Evolutionary conservation across 1,140 invertebrate genomes (phyloP).

Genomic region (Pogonognathellus flavescens): DNA sequence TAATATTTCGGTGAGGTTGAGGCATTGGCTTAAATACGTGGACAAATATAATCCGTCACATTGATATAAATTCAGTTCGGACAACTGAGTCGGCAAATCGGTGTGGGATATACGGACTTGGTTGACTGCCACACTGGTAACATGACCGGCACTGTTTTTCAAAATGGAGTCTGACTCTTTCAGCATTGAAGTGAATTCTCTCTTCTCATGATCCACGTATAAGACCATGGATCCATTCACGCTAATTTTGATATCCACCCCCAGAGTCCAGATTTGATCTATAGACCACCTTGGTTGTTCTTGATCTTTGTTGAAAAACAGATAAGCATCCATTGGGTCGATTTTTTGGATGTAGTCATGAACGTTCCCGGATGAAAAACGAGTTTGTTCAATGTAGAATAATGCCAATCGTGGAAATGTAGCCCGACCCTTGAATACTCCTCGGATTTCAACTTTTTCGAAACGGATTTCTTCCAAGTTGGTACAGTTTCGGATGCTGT

Average conservation of each 20-base stretch:
- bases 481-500: background rate
- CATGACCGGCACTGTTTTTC: slow-evolving; percentile 8
- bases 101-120: slow-evolving; percentile 6
- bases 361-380: background rate
- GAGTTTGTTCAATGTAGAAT: slow-evolving; percentile 46
- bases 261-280: slow-evolving; percentile 29
- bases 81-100: background rate
- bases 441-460: slow-evolving; percentile 6
- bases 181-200: slow-evolving; percentile 45
- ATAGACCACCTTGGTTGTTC: slow-evolving; percentile 1
- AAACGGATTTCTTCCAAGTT: slow-evolving; percentile 37
- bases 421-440: background rate
- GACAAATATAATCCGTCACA: slow-evolving; percentile 37
- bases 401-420: slow-evolving; percentile 1
- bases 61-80: slow-evolving; percentile 35
- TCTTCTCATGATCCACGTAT: slow-evolving; percentile 22
- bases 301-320: slow-evolving; percentile 38
- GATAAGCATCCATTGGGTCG: background rate
- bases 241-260: background rate
- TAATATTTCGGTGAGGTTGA: slow-evolving; percentile 6
- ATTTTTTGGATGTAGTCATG: slow-evolving; percentile 14
- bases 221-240: slow-evolving; percentile 21
- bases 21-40: background rate
- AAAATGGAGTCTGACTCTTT: slow-evolving; percentile 17
- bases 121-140: background rate